Base-by-base conservation (phyloP, 2,113 vertebrate species). In the Hoplias malabaricus region DNA sequence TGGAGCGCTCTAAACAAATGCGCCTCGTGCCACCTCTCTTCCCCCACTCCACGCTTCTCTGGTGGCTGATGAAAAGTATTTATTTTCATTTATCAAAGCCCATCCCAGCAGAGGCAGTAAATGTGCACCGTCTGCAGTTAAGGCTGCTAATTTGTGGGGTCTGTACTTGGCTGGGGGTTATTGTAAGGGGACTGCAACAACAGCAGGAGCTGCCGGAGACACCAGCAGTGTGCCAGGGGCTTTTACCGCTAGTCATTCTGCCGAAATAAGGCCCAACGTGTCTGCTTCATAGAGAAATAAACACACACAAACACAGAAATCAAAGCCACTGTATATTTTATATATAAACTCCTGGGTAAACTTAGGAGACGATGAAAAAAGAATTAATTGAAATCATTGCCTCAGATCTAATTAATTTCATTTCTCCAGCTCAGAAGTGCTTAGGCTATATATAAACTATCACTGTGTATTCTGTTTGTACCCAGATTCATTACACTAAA, bases 31-130 rank as follows among this genome's bases (percentile, higher is more conserved):
- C 33, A 16, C 54, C 8, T 23, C 19, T 13, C 54, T n/a, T 73
- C 62, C 40, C 66, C 54, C 68, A 16, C 46, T 46, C 74, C 76
- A 75, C 79, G 75, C 84, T 88, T 62, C 83, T 85, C 79, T 75
- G 36, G 66, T 70, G 79, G 66, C 84, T 84, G 80, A 91, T 89
- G 85, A 90, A 88, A 90, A 91, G 81, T 89, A 87, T 91, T 91
- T 90, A 89, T 91, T 91, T 91, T 89, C 90, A 91, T 91, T 91
- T 90, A 90, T 91, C 88, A 90, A 89, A 90, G 88, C 80, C 69
- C 86, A 87, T 88, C 84, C 87, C 90, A 82, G 85, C 73, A 78
- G 84, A 83, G 87, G 89, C 84, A 80, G 72, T 42, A 84, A 82
- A 89, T 90, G 67, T 83, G 88, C 89, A 80, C 74, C 23, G 80